Evolutionary conservation across 2,797 vertebrate species (phyloP).

Genomic region (Anisognathus igniventris): DNA sequence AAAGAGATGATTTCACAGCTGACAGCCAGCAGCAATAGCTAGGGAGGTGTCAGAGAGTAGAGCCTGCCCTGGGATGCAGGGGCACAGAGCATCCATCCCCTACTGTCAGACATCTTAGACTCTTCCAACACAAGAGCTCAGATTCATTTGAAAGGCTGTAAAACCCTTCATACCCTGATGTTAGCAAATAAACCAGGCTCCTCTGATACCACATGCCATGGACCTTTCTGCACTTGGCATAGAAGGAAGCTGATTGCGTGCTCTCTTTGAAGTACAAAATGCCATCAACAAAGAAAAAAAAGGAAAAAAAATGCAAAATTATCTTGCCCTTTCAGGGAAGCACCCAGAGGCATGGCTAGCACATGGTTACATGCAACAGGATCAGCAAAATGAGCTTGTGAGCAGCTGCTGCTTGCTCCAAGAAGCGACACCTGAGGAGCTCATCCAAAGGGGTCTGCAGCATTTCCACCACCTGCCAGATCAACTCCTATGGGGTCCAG

Average conservation of each 20-base stretch:
- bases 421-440: not conserved
- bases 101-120: not conserved
- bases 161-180: not conserved
- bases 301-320: not conserved
- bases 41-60: not conserved
- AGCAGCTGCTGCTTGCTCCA: not conserved
- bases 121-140: not conserved
- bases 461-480: not conserved
- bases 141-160: not conserved
- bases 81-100: not conserved
- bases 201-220: not conserved
- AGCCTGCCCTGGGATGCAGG: not conserved
- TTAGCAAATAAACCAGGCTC: not conserved
- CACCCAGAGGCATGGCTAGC: not conserved
- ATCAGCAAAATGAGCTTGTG: not conserved
- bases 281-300: not conserved
- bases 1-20: not conserved
- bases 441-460: not conserved
- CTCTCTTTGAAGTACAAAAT: not conserved
- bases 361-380: not conserved
- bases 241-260: rapidly evolving
- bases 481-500: not conserved
- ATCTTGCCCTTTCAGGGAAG: not conserved
- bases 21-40: not conserved
- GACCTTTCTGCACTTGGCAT: not conserved